Conservation (phyloP, 2,113 vertebrate genomes). For the Peromyscus polionotus region DNA sequence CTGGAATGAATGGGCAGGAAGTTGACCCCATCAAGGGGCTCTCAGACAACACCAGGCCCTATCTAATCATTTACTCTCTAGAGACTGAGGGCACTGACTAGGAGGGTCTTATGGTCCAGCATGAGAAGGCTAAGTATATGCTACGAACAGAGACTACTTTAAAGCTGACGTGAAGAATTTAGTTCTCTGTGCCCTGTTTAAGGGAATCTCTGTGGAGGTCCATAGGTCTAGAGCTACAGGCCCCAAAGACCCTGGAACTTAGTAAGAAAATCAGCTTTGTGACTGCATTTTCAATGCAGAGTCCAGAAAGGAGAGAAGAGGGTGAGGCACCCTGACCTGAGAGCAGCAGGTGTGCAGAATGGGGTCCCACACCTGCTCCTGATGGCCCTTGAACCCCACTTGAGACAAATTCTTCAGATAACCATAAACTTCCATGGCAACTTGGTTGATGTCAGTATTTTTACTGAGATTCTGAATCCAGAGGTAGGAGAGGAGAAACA, state of each 20-base stretch:
- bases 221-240: neutral
- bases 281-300: neutral
- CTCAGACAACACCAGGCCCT: neutral
- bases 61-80: neutral
- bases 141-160: neutral
- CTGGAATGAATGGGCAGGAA: neutral
- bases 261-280: neutral
- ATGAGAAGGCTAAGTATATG: neutral
- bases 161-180: neutral
- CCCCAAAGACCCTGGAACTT: neutral
- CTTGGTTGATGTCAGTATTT: constrained; percentile 53
- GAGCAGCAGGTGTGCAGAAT: neutral
- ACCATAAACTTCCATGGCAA: constrained; percentile 68
- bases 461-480: neutral
- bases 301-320: neutral
- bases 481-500: constrained; percentile 56
- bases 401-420: constrained; percentile 78
- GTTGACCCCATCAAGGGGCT: neutral
- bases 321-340: neutral
- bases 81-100: neutral
- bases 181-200: neutral
- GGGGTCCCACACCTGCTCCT: neutral
- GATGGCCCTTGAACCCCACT: constrained; percentile 49
- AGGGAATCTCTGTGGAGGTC: neutral
- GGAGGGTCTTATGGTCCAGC: neutral